Conservation (phyloP, 2,113 vertebrate genomes). For the Hylia prasina region DNA sequence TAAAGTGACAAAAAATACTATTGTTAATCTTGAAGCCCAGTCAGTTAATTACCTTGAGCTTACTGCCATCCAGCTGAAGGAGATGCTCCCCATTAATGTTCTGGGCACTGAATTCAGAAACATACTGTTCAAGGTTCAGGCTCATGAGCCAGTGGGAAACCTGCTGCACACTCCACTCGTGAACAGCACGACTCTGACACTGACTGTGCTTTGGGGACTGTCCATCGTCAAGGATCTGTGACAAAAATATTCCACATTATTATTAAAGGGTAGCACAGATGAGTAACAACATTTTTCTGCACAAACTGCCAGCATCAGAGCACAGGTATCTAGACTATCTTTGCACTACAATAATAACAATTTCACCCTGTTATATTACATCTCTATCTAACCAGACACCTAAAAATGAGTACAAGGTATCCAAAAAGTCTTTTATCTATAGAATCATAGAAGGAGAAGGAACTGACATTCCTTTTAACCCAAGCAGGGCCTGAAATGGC, state of each 20-base stretch:
- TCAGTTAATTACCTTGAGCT: slow-evolving; percentile 84
- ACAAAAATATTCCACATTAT: slow-evolving; percentile 8
- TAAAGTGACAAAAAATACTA: background rate
- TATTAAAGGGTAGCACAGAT: background rate
- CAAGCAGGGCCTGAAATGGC: background rate
- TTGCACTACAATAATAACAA: background rate
- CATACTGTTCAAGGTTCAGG: slow-evolving; percentile 88
- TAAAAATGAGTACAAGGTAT: background rate
- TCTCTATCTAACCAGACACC: background rate
- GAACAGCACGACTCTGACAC: slow-evolving; percentile 79
- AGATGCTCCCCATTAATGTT: slow-evolving; percentile 89
- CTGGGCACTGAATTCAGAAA: slow-evolving; percentile 90
- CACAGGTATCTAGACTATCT: background rate
- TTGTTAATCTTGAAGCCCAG: background rate
- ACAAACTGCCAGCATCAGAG: background rate
- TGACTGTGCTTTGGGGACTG: slow-evolving; percentile 83
- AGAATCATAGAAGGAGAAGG: background rate
- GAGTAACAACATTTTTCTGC: background rate
- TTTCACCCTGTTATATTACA: background rate
- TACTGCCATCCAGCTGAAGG: slow-evolving; percentile 84
- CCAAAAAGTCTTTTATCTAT: background rate
- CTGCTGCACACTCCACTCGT: slow-evolving; percentile 90
- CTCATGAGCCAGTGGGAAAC: slow-evolving; percentile 90
- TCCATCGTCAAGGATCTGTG: slow-evolving; percentile 87
- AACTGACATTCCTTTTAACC: background rate